Evolutionary conservation across 2,888 invertebrate genomes (phyloP).

Genomic region (Opisthograptis luteolata): DNA sequence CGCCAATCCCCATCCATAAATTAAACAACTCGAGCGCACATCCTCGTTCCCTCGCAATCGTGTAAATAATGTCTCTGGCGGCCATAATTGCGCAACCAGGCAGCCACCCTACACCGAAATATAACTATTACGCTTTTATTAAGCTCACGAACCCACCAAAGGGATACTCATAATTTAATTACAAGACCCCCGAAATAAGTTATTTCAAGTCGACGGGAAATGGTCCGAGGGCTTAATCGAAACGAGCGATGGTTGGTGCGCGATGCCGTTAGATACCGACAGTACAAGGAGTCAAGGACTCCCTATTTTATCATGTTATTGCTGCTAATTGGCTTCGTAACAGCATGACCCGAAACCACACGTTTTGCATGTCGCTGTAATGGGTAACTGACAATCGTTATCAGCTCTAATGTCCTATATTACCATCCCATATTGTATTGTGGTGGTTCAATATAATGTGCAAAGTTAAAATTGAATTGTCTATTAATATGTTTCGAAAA

Average conservation of each 20-base stretch:
- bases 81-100: conserved; percentile 49
- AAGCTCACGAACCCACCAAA: conserved; percentile 74
- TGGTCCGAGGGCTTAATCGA: conserved; percentile 52
- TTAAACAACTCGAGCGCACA: conserved; percentile 25
- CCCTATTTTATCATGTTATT: conserved; percentile 31
- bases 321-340: conserved; percentile 32
- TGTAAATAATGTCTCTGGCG: conserved; percentile 51
- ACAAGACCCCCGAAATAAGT: conserved; percentile 67
- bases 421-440: neutral
- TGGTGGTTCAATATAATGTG: no score
- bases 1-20: conserved; percentile 11
- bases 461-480: no score
- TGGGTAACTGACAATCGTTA: conserved; percentile 3
- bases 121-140: conserved; percentile 81
- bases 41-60: conserved; percentile 40
- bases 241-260: conserved; percentile 36
- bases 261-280: neutral
- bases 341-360: conserved; percentile 2
- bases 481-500: no score
- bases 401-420: neutral
- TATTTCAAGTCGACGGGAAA: conserved; percentile 60
- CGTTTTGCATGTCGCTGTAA: conserved; percentile 1
- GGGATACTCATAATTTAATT: conserved; percentile 81
- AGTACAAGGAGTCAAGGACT: conserved; percentile 40
- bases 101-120: conserved; percentile 65